These are phyloP conservation scores for Nemopilema nomurai DNA, from an alignment of 30 jellyfish, hydroid and myxozoan species.

Conservation along the genomic window DNA sequence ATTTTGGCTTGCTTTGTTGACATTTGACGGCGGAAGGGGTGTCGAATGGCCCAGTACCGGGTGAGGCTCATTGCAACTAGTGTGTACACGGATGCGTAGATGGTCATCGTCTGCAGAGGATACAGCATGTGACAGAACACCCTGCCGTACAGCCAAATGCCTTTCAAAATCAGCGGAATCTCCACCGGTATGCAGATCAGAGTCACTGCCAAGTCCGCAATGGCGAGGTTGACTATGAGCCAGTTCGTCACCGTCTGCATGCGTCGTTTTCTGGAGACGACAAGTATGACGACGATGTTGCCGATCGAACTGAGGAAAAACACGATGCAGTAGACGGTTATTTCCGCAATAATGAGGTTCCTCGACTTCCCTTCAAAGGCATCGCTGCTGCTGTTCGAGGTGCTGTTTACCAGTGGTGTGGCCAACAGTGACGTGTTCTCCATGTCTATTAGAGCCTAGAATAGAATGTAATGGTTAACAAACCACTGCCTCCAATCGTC, in stretches of 20 bases:
- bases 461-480: too few relatives aligned
- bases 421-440: not conserved
- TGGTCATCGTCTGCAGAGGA: constrained; percentile 92
- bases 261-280: constrained; percentile 81
- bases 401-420: not conserved
- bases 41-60: constrained; percentile 93
- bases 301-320: constrained; percentile 78
- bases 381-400: not conserved
- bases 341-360: constrained; percentile 49
- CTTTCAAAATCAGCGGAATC: constrained; percentile 75
- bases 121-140: constrained; percentile 79
- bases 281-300: constrained; percentile 75
- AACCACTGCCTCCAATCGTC: too few relatives aligned
- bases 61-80: constrained; percentile 91
- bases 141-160: constrained; percentile 86
- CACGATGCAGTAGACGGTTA: constrained; percentile 54
- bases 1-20: constrained; percentile 79
- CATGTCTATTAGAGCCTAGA: not conserved
- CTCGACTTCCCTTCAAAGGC: constrained; percentile 4
- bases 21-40: constrained; percentile 92
- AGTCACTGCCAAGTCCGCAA: constrained; percentile 90
- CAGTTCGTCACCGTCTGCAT: constrained; percentile 99
- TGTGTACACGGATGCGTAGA: constrained; percentile 92
- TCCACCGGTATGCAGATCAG: constrained; percentile 90
- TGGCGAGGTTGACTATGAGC: constrained; percentile 86